These are phyloP conservation scores for Amphiprion clarkii DNA, from an alignment of 2,797 vertebrate genomes.

Conservation along the genomic window DNA sequence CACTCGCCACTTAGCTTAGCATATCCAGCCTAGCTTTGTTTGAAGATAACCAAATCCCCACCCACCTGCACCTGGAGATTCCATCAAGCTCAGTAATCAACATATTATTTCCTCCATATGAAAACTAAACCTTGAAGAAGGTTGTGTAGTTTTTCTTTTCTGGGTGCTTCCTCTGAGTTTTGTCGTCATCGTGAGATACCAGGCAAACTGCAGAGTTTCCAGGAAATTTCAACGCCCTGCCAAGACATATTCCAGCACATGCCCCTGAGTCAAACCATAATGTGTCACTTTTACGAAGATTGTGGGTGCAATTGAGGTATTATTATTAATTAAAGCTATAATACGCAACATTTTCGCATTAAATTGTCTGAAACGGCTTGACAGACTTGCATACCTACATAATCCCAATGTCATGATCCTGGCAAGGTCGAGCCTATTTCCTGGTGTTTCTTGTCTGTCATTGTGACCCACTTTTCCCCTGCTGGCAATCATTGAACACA, in stretches of 20 bases:
- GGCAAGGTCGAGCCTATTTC: no score
- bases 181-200: background rate
- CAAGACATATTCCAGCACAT: slow-evolving; percentile 4
- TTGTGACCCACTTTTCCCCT: no score
- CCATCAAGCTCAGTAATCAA: background rate
- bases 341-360: no score
- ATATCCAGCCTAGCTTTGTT: background rate
- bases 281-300: slow-evolving; percentile 11
- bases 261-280: background rate
- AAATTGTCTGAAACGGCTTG: no score
- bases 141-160: background rate
- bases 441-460: no score
- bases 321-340: background rate
- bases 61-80: background rate
- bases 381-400: no score
- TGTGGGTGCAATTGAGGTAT: background rate
- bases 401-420: no score
- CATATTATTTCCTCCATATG: background rate
- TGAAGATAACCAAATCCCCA: background rate
- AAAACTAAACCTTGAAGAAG: background rate
- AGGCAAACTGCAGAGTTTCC: background rate
- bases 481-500: no score
- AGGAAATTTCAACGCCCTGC: background rate
- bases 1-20: background rate
- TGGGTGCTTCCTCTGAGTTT: background rate